Evolutionary conservation across 2,888 invertebrate genomes (phyloP), one percentile per base, ranked within the genome.

Genomic region (Stegana nigrithorax): DNA sequence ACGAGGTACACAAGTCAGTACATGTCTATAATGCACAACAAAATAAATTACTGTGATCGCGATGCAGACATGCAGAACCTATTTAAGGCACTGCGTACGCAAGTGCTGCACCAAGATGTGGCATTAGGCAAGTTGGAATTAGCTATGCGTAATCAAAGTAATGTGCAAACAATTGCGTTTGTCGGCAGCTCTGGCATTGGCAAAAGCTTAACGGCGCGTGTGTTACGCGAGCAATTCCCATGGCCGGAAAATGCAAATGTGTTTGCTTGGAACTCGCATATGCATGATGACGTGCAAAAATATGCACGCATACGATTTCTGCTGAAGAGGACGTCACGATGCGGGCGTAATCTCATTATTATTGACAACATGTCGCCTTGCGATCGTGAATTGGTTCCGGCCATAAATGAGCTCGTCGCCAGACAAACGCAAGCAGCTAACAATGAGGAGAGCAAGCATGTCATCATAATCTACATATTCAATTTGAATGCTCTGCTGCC

Each of bases 261-360:
- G 0, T 73, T 78, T 21, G 68, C 71, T 2, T 84, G 83, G 84
- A 74, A 73, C 56, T 65, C 66, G 3, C 64, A 63, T 42, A 73
- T 68, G 1, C 60, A 64, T 17, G 29, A 68, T 1, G 27, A 69
- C 3, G 45, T 27, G 0, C 25, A 42, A 3, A 44, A 59, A 0
- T 8, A 36, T 0, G 45, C 70, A 12, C 75, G 71, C 36, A 19
- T 79, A 10, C 14, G 36, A 10, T 32, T 62, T 8, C 59, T 75
- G 21, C 61, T 78, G 0, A 51, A 65, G 1, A 66, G 72, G 2
- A 56, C 85, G 1, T 73, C 75, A 0, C 67, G 71, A 5, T 85
- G 85, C 63, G 85, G 85, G 0, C 73, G 75, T 26, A 85, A 85
- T 73, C 66, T 85, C 25, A 62, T 85, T 12, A 59, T 85, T 25